These are phyloP conservation scores for Percina caprodes DNA, from an alignment of 2,113 vertebrate genomes.

Conservation along the genomic window DNA sequence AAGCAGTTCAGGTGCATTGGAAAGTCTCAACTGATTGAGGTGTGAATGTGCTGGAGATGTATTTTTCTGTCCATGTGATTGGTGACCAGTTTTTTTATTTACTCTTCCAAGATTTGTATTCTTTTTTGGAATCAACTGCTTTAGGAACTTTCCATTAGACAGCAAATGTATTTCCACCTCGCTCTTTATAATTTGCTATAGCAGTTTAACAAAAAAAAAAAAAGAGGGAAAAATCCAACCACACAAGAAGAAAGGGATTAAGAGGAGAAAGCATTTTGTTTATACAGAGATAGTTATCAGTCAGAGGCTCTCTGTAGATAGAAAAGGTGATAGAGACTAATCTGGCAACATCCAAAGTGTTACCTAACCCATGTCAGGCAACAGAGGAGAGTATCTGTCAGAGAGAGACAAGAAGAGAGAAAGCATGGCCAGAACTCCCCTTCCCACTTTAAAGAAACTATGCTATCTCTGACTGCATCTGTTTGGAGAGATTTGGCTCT, in stretches of 20 bases:
- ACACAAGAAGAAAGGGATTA: slow-evolving; percentile 34
- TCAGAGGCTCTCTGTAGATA: slow-evolving; percentile 53
- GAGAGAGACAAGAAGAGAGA: slow-evolving; percentile 48
- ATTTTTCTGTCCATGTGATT: not conserved
- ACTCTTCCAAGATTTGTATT: not conserved
- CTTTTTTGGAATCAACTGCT: not conserved
- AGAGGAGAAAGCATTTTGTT: slow-evolving; percentile 34
- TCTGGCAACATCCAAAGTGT: slow-evolving; percentile 49
- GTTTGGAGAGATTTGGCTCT: slow-evolving; percentile 52
- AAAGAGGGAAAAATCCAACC: slow-evolving; percentile 5
- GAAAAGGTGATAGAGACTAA: slow-evolving; percentile 47
- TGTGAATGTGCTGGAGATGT: not conserved
- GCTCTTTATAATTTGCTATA: not conserved
- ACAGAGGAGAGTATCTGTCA: slow-evolving; percentile 54
- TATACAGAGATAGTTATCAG: slow-evolving; percentile 44
- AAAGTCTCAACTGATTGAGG: not conserved
- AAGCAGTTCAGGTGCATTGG: not conserved
- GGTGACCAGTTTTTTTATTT: not conserved
- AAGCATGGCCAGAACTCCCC: slow-evolving; percentile 38
- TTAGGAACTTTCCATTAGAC: slow-evolving; percentile 4
- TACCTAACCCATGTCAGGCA: slow-evolving; percentile 51
- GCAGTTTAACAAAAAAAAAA: slow-evolving; percentile 6
- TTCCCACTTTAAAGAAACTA: slow-evolving; percentile 51
- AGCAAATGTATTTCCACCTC: not conserved
- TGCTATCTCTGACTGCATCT: slow-evolving; percentile 71